These are phyloP conservation scores for Drosophila maculinotata DNA, from an alignment of 2,888 invertebrate genomes.

Conservation along the genomic window DNA sequence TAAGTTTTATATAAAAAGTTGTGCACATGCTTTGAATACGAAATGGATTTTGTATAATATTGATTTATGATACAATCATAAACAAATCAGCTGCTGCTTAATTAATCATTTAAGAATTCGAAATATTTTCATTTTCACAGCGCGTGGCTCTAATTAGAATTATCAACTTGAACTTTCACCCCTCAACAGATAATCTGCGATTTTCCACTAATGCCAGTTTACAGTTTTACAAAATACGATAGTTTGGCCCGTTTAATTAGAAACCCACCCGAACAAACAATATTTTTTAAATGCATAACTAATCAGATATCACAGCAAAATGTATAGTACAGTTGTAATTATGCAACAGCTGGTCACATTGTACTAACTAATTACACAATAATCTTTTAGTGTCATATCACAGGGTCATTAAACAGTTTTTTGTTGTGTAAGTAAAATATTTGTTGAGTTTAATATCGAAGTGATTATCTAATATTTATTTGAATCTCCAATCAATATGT, in stretches of 20 bases:
- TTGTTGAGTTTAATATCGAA: too few species aligned
- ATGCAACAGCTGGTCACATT: conserved; percentile 10
- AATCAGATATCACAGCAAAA: conserved; percentile 3
- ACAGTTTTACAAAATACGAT: background rate
- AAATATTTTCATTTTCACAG: background rate
- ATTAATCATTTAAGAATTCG: conserved; percentile 1
- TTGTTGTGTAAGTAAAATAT: background rate
- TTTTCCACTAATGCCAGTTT: background rate
- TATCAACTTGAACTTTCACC: conserved; percentile 19
- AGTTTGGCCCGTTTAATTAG: conserved; percentile 23
- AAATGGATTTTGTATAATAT: conserved; percentile 13
- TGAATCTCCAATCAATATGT: too few species aligned
- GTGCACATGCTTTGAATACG: conserved; percentile 16
- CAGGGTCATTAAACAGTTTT: background rate
- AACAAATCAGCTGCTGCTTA: conserved; percentile 20
- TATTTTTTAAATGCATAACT: background rate
- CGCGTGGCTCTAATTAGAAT: conserved; percentile 29
- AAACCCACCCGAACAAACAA: conserved; percentile 3
- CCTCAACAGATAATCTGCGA: background rate
- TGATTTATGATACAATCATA: conserved; percentile 45
- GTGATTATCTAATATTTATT: too few species aligned
- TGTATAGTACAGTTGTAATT: conserved; percentile 4
- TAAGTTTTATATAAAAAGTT: background rate
- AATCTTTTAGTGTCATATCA: background rate
- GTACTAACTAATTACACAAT: background rate